These are phyloP conservation scores for Caenorhabditis sp. DNA, from an alignment of 2,888 invertebrate genomes.

Conservation along the genomic window DNA sequence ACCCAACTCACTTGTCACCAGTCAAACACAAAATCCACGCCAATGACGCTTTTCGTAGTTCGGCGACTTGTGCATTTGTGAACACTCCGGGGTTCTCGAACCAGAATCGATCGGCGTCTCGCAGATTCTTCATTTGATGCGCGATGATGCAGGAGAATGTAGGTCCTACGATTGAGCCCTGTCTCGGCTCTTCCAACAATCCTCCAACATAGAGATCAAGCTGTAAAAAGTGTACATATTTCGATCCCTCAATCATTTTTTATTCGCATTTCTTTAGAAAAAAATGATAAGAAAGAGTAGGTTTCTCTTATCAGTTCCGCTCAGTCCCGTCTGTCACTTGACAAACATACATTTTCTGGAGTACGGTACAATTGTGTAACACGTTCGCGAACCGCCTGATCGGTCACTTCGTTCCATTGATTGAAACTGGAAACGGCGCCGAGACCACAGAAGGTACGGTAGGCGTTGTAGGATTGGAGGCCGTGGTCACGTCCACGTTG, in stretches of 20 bases:
- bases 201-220: slow-evolving; percentile 75
- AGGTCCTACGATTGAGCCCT: slow-evolving; percentile 73
- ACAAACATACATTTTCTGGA: slow-evolving; percentile 39
- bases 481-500: slow-evolving; percentile 85
- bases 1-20: slow-evolving; percentile 44
- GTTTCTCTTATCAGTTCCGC: neutral
- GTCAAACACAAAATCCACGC: slow-evolving; percentile 53
- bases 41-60: slow-evolving; percentile 41
- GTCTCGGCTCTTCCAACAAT: slow-evolving; percentile 73
- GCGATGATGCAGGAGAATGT: slow-evolving; percentile 74
- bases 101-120: slow-evolving; percentile 9
- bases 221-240: slow-evolving; percentile 11
- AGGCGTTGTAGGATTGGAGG: slow-evolving; percentile 82
- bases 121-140: slow-evolving; percentile 73
- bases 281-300: neutral
- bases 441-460: slow-evolving; percentile 86
- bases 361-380: slow-evolving; percentile 57
- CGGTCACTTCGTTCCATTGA: slow-evolving; percentile 62
- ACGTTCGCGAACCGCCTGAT: slow-evolving; percentile 59
- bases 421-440: slow-evolving; percentile 76
- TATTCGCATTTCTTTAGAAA: neutral
- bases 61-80: slow-evolving; percentile 55
- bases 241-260: neutral
- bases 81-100: slow-evolving; percentile 57
- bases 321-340: too few species aligned